phyloP scores from a whole-genome alignment of 2,797 vertebrate species.

The Sebastiscus tertius region DNA sequence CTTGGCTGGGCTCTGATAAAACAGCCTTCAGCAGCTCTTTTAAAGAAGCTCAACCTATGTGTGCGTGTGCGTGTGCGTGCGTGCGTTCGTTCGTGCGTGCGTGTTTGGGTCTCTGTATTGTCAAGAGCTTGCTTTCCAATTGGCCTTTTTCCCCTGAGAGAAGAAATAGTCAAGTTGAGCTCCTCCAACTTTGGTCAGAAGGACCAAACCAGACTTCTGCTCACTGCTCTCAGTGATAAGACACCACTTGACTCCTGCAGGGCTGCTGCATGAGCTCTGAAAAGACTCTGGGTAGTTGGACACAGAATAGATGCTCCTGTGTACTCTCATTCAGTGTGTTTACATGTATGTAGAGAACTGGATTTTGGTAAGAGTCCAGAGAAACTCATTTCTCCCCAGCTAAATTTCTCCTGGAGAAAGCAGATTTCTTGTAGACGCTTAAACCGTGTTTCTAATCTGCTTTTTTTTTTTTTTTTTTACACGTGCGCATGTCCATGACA shows the following conservation, averaged over 20 bases:
- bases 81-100: not conserved
- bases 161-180: not conserved
- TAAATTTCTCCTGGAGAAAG: not conserved
- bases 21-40: not conserved
- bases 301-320: not conserved
- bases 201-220: not conserved
- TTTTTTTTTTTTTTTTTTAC: not conserved
- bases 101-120: not conserved
- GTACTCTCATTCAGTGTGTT: not conserved
- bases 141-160: not conserved
- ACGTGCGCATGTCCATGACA: not conserved
- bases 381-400: not conserved
- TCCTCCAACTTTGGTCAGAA: not conserved
- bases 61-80: not conserved
- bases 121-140: not conserved
- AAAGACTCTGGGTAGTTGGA: not conserved
- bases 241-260: not conserved
- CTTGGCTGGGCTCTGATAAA: not conserved
- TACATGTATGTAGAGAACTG: not conserved
- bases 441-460: not conserved
- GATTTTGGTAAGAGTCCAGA: not conserved
- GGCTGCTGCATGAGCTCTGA: not conserved
- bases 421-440: not conserved
- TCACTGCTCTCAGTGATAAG: constrained; percentile 14
- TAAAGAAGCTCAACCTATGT: not conserved